Evolutionary conservation across 2,888 invertebrate species (phyloP).

Genomic region (Chelonus formosanus): DNA sequence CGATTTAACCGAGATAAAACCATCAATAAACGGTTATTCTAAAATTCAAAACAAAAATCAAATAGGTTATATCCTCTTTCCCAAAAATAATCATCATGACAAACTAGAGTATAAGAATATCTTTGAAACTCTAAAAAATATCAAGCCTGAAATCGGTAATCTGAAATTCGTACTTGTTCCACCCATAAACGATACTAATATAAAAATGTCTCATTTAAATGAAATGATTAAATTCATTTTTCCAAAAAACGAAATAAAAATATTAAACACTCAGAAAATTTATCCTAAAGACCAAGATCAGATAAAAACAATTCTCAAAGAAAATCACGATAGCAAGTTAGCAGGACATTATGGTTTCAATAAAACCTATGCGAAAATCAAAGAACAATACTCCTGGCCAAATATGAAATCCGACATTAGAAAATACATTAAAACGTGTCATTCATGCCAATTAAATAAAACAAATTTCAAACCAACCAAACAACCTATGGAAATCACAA

Average conservation of each 20-base stretch:
- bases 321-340: conserved; percentile 29
- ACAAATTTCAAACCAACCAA: conserved; percentile 18
- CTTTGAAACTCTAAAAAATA: too few relatives aligned
- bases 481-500: conserved; percentile 36
- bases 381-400: conserved; percentile 44
- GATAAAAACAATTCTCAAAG: conserved; percentile 22
- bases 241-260: background rate
- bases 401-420: conserved; percentile 28
- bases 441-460: conserved; percentile 32
- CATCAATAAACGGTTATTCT: too few relatives aligned
- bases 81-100: too few relatives aligned
- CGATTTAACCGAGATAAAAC: too few relatives aligned
- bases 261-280: background rate
- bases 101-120: too few relatives aligned
- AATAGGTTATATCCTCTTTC: too few relatives aligned
- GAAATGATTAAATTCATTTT: conserved; percentile 8
- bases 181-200: too few relatives aligned
- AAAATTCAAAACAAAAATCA: too few relatives aligned
- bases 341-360: conserved; percentile 37
- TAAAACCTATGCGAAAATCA: conserved; percentile 32
- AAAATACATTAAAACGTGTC: conserved; percentile 23
- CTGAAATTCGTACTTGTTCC: too few relatives aligned
- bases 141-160: too few relatives aligned
- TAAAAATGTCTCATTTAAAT: conserved; percentile 6
- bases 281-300: conserved; percentile 8